A percentile compares a stretch with the other conserved stretches of the same genome.
phyloP scores from a whole-genome alignment of 2,888 invertebrate species.

The Eupeodes luniger region DNA sequence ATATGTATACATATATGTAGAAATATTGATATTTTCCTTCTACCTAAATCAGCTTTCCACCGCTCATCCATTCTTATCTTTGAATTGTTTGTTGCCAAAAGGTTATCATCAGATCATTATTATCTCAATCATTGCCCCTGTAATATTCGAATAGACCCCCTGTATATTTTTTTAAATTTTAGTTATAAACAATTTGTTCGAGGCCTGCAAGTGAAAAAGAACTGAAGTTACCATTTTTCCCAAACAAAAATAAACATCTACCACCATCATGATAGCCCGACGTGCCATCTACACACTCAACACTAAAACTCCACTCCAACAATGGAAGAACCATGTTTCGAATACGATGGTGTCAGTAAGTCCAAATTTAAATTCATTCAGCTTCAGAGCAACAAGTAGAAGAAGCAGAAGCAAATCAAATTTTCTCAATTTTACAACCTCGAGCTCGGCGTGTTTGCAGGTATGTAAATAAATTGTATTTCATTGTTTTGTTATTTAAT shows the following conservation, averaged over 20 bases:
- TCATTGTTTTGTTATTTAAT: neutral
- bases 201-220: neutral
- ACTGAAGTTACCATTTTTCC: neutral
- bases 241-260: neutral
- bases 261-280: constrained; percentile 38
- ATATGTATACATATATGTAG: neutral
- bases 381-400: constrained; percentile 1
- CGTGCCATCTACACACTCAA: constrained; percentile 69
- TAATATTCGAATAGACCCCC: neutral
- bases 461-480: constrained; percentile 44
- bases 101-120: constrained; percentile 11
- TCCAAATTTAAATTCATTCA: constrained; percentile 1
- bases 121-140: neutral
- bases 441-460: constrained; percentile 34
- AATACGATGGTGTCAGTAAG: constrained; percentile 9
- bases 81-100: constrained; percentile 5
- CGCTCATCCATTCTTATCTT: neutral
- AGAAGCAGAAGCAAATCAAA: neutral
- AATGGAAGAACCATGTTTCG: constrained; percentile 22
- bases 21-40: neutral
- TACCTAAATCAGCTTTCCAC: neutral
- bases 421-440: constrained; percentile 47
- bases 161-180: constrained; percentile 12
- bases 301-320: constrained; percentile 31
- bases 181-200: constrained; percentile 32